Evolutionary conservation across 2,797 vertebrate species (phyloP).

Genomic region (Lophotriccus pileatus): DNA sequence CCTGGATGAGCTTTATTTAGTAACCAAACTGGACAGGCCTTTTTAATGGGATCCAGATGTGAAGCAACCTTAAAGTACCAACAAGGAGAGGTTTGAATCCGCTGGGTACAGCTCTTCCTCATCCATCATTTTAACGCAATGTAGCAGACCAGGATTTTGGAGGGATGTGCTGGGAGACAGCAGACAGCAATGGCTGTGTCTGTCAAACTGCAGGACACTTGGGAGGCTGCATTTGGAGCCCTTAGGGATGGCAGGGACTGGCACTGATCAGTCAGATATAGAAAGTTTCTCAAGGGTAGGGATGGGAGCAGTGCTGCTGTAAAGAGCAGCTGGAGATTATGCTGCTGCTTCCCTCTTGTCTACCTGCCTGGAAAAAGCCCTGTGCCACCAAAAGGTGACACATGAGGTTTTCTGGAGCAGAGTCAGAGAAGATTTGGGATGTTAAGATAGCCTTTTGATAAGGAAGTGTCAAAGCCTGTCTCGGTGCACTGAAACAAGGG

Average conservation of each 20-base stretch:
- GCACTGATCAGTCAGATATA: not conserved
- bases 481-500: accelerated
- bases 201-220: not conserved
- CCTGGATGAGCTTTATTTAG: not conserved
- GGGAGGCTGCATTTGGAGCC: not conserved
- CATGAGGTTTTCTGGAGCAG: not conserved
- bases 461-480: not conserved
- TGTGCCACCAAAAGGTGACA: accelerated
- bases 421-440: not conserved
- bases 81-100: not conserved
- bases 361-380: not conserved
- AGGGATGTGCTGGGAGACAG: not conserved
- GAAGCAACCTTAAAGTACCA: not conserved
- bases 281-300: not conserved
- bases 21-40: not conserved
- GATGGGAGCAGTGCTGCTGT: accelerated
- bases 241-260: not conserved
- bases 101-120: not conserved
- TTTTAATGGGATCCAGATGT: not conserved
- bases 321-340: not conserved
- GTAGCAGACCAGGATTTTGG: not conserved
- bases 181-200: not conserved
- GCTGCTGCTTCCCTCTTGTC: not conserved
- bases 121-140: not conserved
- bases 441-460: not conserved